Base-by-base conservation (phyloP, 2,797 vertebrate genomes). In the Gobionotothen gibberifrons region DNA sequence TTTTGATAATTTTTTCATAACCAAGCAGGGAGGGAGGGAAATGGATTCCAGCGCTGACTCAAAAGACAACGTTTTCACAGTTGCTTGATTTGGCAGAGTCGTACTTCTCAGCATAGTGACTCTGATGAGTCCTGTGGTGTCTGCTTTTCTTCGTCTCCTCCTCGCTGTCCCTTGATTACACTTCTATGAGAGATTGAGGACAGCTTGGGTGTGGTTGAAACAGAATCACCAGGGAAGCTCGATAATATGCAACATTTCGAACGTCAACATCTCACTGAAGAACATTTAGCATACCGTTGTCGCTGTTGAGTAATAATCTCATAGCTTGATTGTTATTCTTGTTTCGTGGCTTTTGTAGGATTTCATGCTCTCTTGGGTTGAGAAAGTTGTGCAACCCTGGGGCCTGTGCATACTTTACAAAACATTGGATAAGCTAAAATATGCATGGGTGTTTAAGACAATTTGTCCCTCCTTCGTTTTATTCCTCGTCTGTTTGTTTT, bases 61-160 rank as follows among this genome's bases (percentile, higher is more conserved):
- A 69, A 76, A 87, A 76, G 87, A 81, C 51, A 89, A 82, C 69
- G 70, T 90, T 91, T 90, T 92, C 87, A 87, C 87, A 86, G 81
- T 77, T 63, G 77, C 78, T 63, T 84, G 84, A 82, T 78, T 90
- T 79, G 83, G 73, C 87, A 81, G 87, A 70, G 82, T 52, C 3
- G 42, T 71, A 21, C 49, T 74, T 84, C 70, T 83, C 73, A 75
- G 29, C 69, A 76, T 36, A 80, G 72, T 52, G 70, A 55, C 76
- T 88, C 63, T n/a, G 64, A 80, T 78, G 72, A 85, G 62, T 79
- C 61, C 70, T 83, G 82, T 32, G 72, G 69, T 78, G 66, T 78
- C 56, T 72, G 69, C 74, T 82, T 79, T 76, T 72, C 64, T 77
- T 29, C 49, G 32, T 62, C 61, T 80, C 51, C 66, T 67, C 76